Base-by-base conservation (phyloP, 64 coral and sea anemone species). In the Porites australiensis region DNA sequence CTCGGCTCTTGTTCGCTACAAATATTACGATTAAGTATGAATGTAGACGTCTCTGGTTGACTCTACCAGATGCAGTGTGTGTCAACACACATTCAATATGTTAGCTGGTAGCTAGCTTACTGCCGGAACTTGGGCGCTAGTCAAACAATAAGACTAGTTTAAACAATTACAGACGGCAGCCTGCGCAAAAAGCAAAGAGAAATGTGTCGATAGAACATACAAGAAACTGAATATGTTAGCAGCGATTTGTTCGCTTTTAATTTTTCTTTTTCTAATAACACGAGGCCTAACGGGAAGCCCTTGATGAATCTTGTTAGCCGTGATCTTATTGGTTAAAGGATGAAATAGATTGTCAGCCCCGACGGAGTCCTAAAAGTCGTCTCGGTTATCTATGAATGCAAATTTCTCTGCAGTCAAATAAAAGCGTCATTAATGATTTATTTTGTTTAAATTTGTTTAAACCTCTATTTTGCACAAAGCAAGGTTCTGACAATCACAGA, bases 131-230 rank as follows among this genome's bases (percentile, higher is more conserved):
- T 16, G 20, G 43, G 80, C 80, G 62, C 63, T 84, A 84, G 46
- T 19, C 51, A 84, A 84, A 84, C 81, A 84, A 84, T 50, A 51
- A 12, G 16, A 51, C 7, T 84, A 66, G 47, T 84, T 84, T 69
- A 84, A 84, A 84, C 81, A 84, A 84, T 68, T 84, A 63, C 73
- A 68, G 81, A 49, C 19, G 20, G 51, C 62, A 50, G 81, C 16
- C 16, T 84, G 61, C 81, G 21, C 47, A 48, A 67, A 66, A 84
- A 84, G 81, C 45, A 84, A 84, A 84, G 62, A 84, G 81, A 69
- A 65, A 69, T 18, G n/a, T 50, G 81, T 69, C 44, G 46, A 4
- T 65, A 65, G 43, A 23, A 67, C 61, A 84, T 44, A 68, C 11
- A 67, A 64, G 45, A 67, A 84, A 69, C 5, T 84, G 46, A 84